A percentile compares a stretch with the other conserved stretches of the same genome.
phyloP scores from a whole-genome alignment of 1,140 invertebrate genomes.

The Lasaia peninsularis region DNA sequence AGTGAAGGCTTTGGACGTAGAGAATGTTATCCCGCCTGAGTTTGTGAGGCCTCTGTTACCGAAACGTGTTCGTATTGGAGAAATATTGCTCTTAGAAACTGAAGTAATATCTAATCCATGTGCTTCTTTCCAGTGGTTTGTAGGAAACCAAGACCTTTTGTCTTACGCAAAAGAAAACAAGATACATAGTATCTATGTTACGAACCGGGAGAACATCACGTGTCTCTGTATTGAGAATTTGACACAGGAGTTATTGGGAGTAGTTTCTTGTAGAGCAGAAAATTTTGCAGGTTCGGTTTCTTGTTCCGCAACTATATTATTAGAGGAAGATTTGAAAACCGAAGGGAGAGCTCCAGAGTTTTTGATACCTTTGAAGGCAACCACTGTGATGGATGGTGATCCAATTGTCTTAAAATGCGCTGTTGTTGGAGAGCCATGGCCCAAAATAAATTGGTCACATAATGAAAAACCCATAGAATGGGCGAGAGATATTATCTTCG shows the following conservation, averaged over 20 bases:
- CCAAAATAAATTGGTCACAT: constrained; percentile 90
- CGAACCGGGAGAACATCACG: constrained; percentile 87
- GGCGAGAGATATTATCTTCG: constrained; percentile 87
- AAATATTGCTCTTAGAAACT: constrained; percentile 88
- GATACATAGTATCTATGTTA: constrained; percentile 82
- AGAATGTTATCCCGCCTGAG: constrained; percentile 83
- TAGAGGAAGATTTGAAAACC: constrained; percentile 79
- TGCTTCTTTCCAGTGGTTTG: constrained; percentile 92
- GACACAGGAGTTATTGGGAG: constrained; percentile 83
- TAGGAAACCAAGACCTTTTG: constrained; percentile 81
- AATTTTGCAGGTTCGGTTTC: constrained; percentile 92
- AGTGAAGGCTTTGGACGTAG: constrained; percentile 78
- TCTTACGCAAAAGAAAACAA: constrained; percentile 70
- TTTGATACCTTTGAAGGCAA: constrained; percentile 82
- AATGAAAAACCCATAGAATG: constrained; percentile 84
- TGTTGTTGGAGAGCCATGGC: constrained; percentile 88
- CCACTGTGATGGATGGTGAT: constrained; percentile 95
- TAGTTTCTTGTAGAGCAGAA: constrained; percentile 92
- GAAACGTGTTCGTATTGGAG: constrained; percentile 83
- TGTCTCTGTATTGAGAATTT: constrained; percentile 88
- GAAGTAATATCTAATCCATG: constrained; percentile 86
- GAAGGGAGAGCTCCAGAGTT: constrained; percentile 85
- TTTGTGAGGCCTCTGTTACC: constrained; percentile 86
- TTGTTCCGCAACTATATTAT: constrained; percentile 84
- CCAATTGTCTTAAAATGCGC: constrained; percentile 87